Base-by-base conservation (phyloP, 2,113 vertebrate species). In the Megalops atlanticus region DNA sequence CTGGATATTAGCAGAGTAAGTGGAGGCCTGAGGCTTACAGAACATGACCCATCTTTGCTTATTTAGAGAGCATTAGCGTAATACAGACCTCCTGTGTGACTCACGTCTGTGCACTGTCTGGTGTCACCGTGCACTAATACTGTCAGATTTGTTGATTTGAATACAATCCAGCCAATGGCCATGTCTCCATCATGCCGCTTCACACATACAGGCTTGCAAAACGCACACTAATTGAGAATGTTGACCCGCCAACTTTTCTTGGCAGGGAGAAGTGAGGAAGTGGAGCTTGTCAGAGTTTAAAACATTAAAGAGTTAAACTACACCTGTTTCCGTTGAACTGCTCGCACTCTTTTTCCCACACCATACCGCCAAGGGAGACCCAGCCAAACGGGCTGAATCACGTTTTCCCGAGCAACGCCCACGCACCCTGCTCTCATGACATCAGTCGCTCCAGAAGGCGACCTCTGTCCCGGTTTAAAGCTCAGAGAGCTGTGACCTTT, bases 121-220 rank as follows among this genome's bases (percentile, higher is more conserved):
- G 81, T 69, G 79, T 82, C 39, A 74, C 68, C 68, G 69, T 72
- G 75, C 68, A 70, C 76, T 80, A n/a, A n/a, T n/a, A n/a, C n/a
- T n/a, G n/a, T n/a, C n/a, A n/a, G n/a, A n/a, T n/a, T n/a, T n/a
- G n/a, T n/a, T n/a, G n/a, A n/a, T n/a, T n/a, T n/a, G n/a, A n/a
- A n/a, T n/a, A n/a, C n/a, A n/a, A n/a, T n/a, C n/a, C n/a, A n/a
- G n/a, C n/a, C n/a, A n/a, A n/a, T n/a, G n/a, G n/a, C n/a, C n/a
- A n/a, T n/a, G n/a, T n/a, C n/a, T n/a, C n/a, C n/a, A n/a, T n/a
- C n/a, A n/a, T n/a, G n/a, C n/a, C n/a, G n/a, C n/a, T n/a, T n/a
- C n/a, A n/a, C n/a, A n/a, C n/a, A n/a, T n/a, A n/a, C n/a, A n/a
- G n/a, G n/a, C n/a, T n/a, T n/a, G n/a, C n/a, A n/a, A n/a, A n/a